phyloP scores from a whole-genome alignment of 2,113 vertebrate species.

The Odontesthes bonariensis region DNA sequence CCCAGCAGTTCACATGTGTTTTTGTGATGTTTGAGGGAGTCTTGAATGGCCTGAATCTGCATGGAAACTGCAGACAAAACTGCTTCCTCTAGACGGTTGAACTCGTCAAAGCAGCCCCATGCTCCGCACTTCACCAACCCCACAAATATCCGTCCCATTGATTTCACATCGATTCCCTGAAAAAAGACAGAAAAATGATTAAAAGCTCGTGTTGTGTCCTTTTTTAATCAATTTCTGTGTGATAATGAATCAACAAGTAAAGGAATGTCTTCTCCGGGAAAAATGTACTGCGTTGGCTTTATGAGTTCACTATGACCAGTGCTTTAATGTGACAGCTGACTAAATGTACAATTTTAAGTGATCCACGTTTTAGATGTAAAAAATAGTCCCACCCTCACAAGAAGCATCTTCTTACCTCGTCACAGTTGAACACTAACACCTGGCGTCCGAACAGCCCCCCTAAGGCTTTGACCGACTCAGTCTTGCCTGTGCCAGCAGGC shows the following conservation, averaged over 20 bases:
- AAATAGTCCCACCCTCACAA: neutral
- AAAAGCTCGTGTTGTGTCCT: neutral
- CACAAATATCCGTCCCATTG: conserved; percentile 98
- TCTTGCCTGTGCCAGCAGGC: conserved; percentile 97
- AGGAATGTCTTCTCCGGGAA: neutral
- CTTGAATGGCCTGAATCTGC: conserved; percentile 98
- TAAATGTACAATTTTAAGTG: neutral
- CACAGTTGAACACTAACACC: conserved; percentile 98
- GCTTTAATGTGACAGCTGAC: neutral
- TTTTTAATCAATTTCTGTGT: neutral
- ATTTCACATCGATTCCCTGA: conserved; percentile 97
- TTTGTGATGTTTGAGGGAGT: conserved; percentile 92
- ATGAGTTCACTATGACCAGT: neutral
- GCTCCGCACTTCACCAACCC: conserved; percentile 97
- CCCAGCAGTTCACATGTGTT: conserved; percentile 90
- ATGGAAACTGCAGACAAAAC: conserved; percentile 96
- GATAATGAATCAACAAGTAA: neutral
- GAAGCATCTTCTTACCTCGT: conserved; percentile 87
- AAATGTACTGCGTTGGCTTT: neutral
- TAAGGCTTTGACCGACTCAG: conserved; percentile 96
- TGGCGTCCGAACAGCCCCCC: conserved; percentile 96
- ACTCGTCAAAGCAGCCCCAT: conserved; percentile 99
- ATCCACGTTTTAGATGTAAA: neutral
- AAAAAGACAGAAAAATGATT: neutral
- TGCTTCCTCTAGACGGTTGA: conserved; percentile 95